Conservation (phyloP, 1,140 invertebrate genomes). For the Oryctes rhinoceros region DNA sequence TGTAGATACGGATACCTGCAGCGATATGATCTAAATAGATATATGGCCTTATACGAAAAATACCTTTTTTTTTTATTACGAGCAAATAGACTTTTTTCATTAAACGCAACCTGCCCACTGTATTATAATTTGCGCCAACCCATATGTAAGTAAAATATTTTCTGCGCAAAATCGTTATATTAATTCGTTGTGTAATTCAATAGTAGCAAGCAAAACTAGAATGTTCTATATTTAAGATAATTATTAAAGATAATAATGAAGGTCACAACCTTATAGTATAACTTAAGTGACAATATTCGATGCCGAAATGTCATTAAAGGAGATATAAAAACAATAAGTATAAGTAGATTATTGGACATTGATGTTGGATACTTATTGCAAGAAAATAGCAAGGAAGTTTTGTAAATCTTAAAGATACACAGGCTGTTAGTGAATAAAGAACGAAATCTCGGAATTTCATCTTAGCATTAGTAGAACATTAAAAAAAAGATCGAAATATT, state of each 20-base stretch:
- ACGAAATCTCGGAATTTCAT: too few relatives aligned
- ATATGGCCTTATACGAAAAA: background rate
- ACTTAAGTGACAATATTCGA: too few relatives aligned
- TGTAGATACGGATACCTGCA: constrained; percentile 1
- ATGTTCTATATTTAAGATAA: background rate
- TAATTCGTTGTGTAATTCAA: background rate
- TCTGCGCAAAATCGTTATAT: background rate
- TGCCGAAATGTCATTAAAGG: too few relatives aligned
- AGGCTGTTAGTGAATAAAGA: too few relatives aligned
- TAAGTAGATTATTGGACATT: too few relatives aligned
- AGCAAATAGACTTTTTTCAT: constrained; percentile 4
- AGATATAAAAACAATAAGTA: too few relatives aligned
- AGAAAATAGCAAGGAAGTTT: too few relatives aligned
- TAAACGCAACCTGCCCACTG: background rate
- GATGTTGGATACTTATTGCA: too few relatives aligned
- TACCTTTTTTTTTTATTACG: background rate
- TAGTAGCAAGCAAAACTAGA: background rate
- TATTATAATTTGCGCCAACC: background rate
- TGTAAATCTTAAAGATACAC: too few relatives aligned
- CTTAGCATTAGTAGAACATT: too few relatives aligned
- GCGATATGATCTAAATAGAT: constrained; percentile 19
- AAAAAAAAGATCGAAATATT: too few relatives aligned
- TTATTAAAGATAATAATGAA: background rate
- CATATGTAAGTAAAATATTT: constrained; percentile 3
- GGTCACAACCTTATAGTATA: background rate